A percentile compares a stretch with the other conserved stretches of the same genome.
Evolutionary conservation across 2,113 vertebrate genomes (phyloP).

Genomic region (Rhegmatorhina hoffmannsi): DNA sequence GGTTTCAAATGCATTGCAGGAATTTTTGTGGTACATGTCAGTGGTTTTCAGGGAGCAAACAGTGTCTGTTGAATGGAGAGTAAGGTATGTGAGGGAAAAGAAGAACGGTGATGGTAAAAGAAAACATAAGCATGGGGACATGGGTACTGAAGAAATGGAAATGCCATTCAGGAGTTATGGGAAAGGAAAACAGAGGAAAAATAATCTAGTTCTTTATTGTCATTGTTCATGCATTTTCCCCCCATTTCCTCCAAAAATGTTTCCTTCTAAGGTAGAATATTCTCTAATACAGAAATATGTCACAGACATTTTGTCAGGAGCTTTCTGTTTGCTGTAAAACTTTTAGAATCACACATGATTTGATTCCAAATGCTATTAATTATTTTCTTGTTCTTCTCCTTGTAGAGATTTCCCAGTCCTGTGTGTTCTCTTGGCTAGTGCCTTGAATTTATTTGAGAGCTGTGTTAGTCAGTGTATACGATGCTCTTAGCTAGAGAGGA

Average conservation of each 20-base stretch:
- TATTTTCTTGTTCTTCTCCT: not conserved
- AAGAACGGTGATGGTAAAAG: not conserved
- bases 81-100: not conserved
- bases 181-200: not conserved
- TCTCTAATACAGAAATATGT: not conserved
- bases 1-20: not conserved
- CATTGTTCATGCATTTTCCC: not conserved
- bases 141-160: not conserved
- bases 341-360: not conserved
- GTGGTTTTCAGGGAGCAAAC: not conserved
- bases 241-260: not conserved
- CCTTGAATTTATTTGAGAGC: not conserved
- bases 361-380: not conserved
- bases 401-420: not conserved
- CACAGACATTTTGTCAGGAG: not conserved
- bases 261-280: not conserved
- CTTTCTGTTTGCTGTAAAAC: not conserved
- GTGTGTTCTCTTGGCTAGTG: not conserved
- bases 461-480: not conserved
- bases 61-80: not conserved
- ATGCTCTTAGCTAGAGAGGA: not conserved
- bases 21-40: not conserved
- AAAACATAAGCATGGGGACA: not conserved
- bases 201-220: not conserved
- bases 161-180: not conserved